Evolutionary conservation across 2,113 vertebrate species (phyloP).

Genomic region (Mesoclemmys tuberculata): DNA sequence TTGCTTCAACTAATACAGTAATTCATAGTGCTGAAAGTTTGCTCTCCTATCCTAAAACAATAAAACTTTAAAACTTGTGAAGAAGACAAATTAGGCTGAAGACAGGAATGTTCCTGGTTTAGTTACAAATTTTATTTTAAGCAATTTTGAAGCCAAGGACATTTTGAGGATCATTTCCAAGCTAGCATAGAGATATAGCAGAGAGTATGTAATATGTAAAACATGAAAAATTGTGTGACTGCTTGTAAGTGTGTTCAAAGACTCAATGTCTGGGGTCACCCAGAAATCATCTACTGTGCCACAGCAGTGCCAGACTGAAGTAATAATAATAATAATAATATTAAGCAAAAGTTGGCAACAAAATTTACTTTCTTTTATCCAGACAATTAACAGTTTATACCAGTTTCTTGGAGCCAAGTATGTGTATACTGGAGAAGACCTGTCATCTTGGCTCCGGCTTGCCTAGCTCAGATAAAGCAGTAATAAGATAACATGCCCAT

Average conservation of each 20-base stretch:
- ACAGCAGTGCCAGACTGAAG: slow-evolving; percentile 35
- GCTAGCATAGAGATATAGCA: not conserved
- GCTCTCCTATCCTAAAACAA: not conserved
- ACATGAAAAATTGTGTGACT: not conserved
- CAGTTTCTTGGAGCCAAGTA: slow-evolving; percentile 41
- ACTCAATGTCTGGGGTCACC: not conserved
- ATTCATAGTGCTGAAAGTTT: not conserved
- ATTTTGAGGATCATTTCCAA: not conserved
- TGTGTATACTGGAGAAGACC: slow-evolving; percentile 17
- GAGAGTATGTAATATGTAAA: not conserved
- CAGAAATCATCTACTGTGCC: slow-evolving; percentile 6
- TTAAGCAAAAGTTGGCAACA: slow-evolving; percentile 33
- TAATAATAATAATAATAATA: slow-evolving; percentile 27
- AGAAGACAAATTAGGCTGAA: not conserved
- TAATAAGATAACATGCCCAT: slow-evolving; percentile 28
- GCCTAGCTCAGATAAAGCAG: slow-evolving; percentile 35
- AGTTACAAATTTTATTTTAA: not conserved
- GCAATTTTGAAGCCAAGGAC: not conserved
- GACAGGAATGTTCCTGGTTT: not conserved
- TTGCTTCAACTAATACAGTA: not conserved
- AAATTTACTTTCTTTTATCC: slow-evolving; percentile 31
- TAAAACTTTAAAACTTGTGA: not conserved
- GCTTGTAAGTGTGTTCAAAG: not conserved
- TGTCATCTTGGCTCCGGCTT: slow-evolving; percentile 54
- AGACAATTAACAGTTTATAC: slow-evolving; percentile 63